Evolutionary conservation across 2,113 vertebrate genomes (phyloP).

Genomic region (Hassar affinis): DNA sequence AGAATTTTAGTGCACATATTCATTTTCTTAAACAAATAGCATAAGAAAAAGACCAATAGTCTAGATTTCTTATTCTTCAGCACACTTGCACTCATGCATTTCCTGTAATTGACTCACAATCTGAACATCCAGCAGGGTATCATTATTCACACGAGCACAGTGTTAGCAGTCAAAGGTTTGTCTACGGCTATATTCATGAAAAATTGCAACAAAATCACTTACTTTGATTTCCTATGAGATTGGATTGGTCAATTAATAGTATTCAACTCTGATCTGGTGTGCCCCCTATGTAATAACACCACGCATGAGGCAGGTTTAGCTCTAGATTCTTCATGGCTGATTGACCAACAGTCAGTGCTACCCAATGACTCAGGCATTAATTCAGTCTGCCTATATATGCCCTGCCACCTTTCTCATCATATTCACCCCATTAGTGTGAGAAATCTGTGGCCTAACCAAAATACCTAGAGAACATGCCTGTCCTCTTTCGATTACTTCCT

Average conservation of each 20-base stretch:
- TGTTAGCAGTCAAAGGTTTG: neutral
- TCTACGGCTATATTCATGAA: neutral
- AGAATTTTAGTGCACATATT: too few relatives aligned
- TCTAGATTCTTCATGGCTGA: neutral
- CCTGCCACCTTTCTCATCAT: neutral
- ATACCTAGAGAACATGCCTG: slow-evolving; percentile 1
- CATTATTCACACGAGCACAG: neutral
- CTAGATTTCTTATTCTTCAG: neutral
- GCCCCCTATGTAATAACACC: neutral
- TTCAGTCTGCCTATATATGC: slow-evolving; percentile 11
- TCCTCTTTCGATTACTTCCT: slow-evolving; percentile 12
- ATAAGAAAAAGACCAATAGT: neutral
- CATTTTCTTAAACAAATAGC: neutral
- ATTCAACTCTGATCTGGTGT: neutral
- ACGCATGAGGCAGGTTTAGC: neutral
- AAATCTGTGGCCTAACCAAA: neutral
- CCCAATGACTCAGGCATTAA: neutral
- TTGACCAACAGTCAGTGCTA: neutral
- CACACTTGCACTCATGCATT: neutral
- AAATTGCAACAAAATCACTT: neutral
- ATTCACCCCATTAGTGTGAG: slow-evolving; percentile 12
- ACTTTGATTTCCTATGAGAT: neutral
- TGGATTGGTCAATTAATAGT: neutral
- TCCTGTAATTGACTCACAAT: neutral
- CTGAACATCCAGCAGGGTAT: neutral